Evolutionary conservation across 2,797 vertebrate genomes (phyloP).

Genomic region (Phoebastria nigripes): DNA sequence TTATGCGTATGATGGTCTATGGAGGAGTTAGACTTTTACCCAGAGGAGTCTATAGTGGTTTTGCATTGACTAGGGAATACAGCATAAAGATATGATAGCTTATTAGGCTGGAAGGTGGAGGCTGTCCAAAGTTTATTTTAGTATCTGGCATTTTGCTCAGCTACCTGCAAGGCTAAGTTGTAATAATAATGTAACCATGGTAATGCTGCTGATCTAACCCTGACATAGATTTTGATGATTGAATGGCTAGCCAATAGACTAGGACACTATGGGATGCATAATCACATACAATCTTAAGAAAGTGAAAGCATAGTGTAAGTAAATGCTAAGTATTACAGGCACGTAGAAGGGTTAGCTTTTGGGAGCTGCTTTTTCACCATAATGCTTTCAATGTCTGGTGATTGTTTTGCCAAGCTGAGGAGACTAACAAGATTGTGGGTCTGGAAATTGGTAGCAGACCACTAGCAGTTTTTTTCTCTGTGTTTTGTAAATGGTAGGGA

Average conservation of each 20-base stretch:
- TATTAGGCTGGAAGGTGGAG: background rate
- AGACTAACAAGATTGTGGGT: background rate
- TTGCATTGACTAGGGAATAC: conserved; percentile 9
- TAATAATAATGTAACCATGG: background rate
- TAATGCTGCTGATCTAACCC: background rate
- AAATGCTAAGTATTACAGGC: background rate
- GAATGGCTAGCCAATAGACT: background rate
- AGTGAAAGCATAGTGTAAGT: background rate
- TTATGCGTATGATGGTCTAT: background rate
- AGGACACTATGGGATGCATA: background rate
- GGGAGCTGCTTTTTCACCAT: background rate
- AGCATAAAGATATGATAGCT: background rate
- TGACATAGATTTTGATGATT: background rate
- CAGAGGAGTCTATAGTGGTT: conserved; percentile 18
- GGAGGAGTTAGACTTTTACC: conserved; percentile 26
- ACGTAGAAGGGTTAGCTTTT: background rate
- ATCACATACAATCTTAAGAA: background rate
- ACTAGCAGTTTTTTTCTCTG: background rate
- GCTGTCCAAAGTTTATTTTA: background rate
- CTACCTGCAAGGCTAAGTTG: background rate
- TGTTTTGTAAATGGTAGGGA: background rate
- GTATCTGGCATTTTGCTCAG: background rate
- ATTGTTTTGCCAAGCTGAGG: background rate
- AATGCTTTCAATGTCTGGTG: background rate
- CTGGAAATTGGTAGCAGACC: background rate